Conservation (phyloP, 2,113 vertebrate species). For the Lichenostomus cassidix region DNA sequence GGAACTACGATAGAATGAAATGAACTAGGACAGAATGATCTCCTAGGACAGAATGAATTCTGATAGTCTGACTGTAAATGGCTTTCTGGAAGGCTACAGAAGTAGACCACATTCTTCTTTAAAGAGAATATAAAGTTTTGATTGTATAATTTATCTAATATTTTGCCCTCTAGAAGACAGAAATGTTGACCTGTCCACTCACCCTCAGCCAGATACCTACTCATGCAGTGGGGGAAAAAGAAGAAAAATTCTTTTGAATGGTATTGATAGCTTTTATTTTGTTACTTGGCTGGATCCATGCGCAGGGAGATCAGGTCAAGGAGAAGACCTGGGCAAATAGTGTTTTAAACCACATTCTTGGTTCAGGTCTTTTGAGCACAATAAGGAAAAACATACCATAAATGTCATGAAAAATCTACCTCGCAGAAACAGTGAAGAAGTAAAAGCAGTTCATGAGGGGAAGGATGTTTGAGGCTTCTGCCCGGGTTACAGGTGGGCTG, state of each 20-base stretch:
- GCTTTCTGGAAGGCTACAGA: background rate
- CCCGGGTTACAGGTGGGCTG: background rate
- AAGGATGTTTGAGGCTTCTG: background rate
- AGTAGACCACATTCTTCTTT: background rate
- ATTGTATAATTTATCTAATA: background rate
- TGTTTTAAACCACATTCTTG: background rate
- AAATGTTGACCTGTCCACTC: background rate
- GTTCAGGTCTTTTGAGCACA: background rate
- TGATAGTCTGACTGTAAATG: background rate
- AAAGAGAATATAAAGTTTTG: background rate
- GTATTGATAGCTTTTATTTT: background rate
- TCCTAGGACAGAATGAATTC: background rate
- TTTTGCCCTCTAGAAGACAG: background rate
- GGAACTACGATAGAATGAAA: no score
- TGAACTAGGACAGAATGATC: no score
- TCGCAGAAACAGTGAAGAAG: background rate
- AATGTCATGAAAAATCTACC: background rate
- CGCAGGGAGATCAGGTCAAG: background rate
- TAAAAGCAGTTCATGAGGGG: background rate
- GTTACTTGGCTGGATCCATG: background rate
- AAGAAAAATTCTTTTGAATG: background rate
- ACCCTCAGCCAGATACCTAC: background rate
- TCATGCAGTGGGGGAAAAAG: background rate
- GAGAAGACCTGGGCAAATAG: background rate
- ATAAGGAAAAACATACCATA: background rate